phyloP scores from a whole-genome alignment of 2,888 invertebrate species.

The Drosophila neonasuta region DNA sequence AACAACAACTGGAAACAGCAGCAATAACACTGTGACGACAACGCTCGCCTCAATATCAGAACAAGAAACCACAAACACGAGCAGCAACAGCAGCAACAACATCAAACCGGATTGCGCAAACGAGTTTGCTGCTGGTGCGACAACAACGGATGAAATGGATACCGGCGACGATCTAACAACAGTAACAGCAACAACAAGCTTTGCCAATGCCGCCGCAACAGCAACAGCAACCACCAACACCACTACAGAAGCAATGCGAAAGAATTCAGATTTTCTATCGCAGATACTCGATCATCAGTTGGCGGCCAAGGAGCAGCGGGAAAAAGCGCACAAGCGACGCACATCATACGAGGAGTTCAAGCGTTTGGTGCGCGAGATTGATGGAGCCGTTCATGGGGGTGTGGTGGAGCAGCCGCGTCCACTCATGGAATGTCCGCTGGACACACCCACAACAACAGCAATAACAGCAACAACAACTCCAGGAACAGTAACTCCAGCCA shows the following conservation, averaged over 20 bases:
- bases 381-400: conserved; percentile 52
- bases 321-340: conserved; percentile 81
- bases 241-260: conserved; percentile 80
- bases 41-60: conserved; percentile 80
- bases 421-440: conserved; percentile 45
- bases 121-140: conserved; percentile 65
- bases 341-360: conserved; percentile 83
- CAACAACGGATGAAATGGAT: conserved; percentile 74
- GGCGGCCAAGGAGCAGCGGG: conserved; percentile 78
- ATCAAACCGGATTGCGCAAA: conserved; percentile 73
- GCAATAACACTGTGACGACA: conserved; percentile 48
- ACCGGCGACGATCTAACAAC: conserved; percentile 72
- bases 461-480: conserved; percentile 11
- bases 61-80: conserved; percentile 68
- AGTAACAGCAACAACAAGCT: conserved; percentile 28
- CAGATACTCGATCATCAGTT: conserved; percentile 81
- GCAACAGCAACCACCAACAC: conserved; percentile 28
- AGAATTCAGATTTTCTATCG: conserved; percentile 81
- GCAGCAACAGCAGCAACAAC: conserved; percentile 29
- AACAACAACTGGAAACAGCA: conserved; percentile 49
- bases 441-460: conserved; percentile 31
- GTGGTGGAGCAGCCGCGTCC: conserved; percentile 22
- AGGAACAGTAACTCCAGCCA: conserved; percentile 1
- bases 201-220: conserved; percentile 33
- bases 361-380: conserved; percentile 80